Evolutionary conservation across 1,140 invertebrate genomes (phyloP), one percentile per base, ranked within the genome.

Genomic region (Brachionus plicatilis): DNA sequence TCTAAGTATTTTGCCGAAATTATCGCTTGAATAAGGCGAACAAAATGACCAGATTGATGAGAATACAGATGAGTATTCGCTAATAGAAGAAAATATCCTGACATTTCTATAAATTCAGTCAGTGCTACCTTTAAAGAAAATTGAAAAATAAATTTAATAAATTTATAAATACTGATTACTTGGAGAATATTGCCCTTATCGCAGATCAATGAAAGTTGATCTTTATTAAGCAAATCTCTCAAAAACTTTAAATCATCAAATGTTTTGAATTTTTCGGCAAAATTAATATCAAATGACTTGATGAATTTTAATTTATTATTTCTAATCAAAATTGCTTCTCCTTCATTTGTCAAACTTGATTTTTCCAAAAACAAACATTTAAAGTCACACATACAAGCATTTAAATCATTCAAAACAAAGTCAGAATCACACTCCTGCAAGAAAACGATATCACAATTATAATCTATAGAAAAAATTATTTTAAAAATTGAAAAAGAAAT

Each of bases 61-160:
- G 75, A 84, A 78, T 60, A 84, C 29, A 84, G 29, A 43, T 84
- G 83, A 2, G 83, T 84, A 66, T 84, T 84, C 3, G 66, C 60
- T 0, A 84, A 6, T 0, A 84, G 8, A 45, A 76, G 37, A 68
- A 75, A 75, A 53, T 76, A 27, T 24, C 60, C 68, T 33, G 79
- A 56, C 12, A 12, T 24, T n/a, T 82, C 79, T 24, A 60, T 6
- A 20, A 47, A 68, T 8, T 82, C 79, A 4, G 33, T 27, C 20
- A 65, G 24, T 65, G 41, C 65, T 14, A 82, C 53, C 79, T 82
- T 80, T 27, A n/a, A 37, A 37, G 33, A 37, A 33, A 17, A 27
- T 56, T 56, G 14, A 80, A 43, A 17, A 37, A 6, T 17, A 56
- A 56, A 20, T 24, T 43, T 17, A 33, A 65, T n/a, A 80, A 43